A percentile compares a stretch with the other conserved stretches of the same genome.
Evolutionary conservation across 64 coral and sea anemone species (phyloP).

Genomic region (Exaiptasia diaphana): DNA sequence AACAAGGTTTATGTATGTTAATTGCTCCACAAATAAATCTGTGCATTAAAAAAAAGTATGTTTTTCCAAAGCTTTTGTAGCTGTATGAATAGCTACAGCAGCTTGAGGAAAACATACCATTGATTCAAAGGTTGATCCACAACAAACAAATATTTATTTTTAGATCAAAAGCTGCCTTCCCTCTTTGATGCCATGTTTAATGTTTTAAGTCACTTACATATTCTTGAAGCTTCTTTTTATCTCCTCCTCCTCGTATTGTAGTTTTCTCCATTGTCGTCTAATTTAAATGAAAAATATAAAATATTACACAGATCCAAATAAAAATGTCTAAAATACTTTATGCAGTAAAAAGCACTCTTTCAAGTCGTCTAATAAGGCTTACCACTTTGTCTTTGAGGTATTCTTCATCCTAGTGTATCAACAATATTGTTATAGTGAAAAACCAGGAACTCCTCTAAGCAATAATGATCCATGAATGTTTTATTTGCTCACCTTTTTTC

Average conservation of each 20-base stretch:
- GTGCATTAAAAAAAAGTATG: too few species aligned
- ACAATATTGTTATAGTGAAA: not conserved
- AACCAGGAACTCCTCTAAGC: too few species aligned
- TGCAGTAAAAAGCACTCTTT: not conserved
- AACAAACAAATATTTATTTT: too few species aligned
- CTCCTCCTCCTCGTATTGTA: conserved; percentile 65
- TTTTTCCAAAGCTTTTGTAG: too few species aligned
- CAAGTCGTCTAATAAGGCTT: not conserved
- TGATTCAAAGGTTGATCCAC: too few species aligned
- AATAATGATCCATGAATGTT: too few species aligned
- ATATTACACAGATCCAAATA: not conserved
- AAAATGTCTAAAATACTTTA: not conserved
- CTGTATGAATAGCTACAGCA: too few species aligned
- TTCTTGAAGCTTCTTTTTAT: conserved; percentile 87
- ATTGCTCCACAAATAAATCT: too few species aligned
- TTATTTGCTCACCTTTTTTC: conserved; percentile 96
- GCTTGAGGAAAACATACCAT: too few species aligned
- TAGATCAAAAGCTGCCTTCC: too few species aligned
- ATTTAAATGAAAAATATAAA: not conserved
- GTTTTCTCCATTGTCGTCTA: conserved; percentile 78
- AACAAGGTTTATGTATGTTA: too few species aligned
- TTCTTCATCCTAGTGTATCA: conserved; percentile 76
- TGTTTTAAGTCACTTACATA: conserved; percentile 80
- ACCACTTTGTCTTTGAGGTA: conserved; percentile 90
- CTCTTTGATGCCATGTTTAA: too few species aligned